phyloP scores from a whole-genome alignment of 2,888 invertebrate species.

The Lumbricus terrestris region DNA sequence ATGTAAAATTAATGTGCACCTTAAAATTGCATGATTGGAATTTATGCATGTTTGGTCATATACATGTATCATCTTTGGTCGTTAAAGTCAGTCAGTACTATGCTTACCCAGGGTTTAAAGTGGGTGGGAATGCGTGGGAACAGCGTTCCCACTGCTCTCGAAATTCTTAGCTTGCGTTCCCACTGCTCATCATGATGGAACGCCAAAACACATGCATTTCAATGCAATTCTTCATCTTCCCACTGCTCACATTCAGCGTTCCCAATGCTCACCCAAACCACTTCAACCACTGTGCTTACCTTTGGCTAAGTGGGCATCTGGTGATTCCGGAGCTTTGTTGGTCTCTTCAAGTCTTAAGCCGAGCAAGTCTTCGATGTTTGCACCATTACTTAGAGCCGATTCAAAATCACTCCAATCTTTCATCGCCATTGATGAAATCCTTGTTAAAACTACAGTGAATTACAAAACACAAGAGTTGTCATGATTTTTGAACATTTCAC shows the following conservation, averaged over 20 bases:
- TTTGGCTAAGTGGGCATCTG: not conserved
- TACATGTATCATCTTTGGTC: too few relatives aligned
- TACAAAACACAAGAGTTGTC: not conserved
- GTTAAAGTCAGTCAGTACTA: not conserved
- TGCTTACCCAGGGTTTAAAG: not conserved
- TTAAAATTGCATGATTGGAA: too few relatives aligned
- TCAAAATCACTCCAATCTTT: slow-evolving; percentile 3
- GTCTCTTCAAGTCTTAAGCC: not conserved
- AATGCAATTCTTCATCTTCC: too few relatives aligned
- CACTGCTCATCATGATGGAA: too few relatives aligned
- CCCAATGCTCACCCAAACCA: too few relatives aligned
- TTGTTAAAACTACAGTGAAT: not conserved
- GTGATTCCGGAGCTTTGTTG: not conserved
- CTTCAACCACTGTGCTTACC: too few relatives aligned
- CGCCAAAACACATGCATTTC: too few relatives aligned
- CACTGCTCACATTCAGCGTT: too few relatives aligned
- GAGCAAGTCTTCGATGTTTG: not conserved
- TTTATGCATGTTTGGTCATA: not conserved
- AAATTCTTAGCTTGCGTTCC: too few relatives aligned
- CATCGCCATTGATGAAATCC: not conserved
- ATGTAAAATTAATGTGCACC: too few relatives aligned
- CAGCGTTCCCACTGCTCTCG: too few relatives aligned
- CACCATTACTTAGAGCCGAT: not conserved
- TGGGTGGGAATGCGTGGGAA: too few relatives aligned
- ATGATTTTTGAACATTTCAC: not conserved